These are phyloP conservation scores for Penaeus indicus DNA, from an alignment of 1,140 invertebrate genomes.

Conservation along the genomic window DNA sequence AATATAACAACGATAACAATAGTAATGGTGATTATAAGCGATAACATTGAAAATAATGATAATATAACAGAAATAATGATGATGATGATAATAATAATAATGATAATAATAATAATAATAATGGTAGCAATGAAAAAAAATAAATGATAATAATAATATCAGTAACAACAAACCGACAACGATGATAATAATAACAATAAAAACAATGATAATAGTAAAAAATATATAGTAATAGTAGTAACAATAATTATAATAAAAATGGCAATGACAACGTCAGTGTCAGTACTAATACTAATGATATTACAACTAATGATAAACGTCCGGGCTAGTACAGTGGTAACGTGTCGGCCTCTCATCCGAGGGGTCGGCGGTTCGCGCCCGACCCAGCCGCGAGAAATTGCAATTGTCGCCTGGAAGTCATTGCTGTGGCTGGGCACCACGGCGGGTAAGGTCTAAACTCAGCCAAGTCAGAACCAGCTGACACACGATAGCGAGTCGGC, in stretches of 20 bases:
- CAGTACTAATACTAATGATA: no score
- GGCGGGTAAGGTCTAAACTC: no score
- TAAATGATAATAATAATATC: not conserved
- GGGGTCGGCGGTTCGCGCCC: no score
- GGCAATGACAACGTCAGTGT: no score
- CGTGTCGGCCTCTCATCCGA: no score
- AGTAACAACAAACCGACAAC: not conserved
- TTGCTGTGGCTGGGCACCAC: no score
- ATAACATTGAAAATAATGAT: not conserved
- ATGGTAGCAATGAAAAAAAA: not conserved
- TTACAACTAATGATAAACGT: no score
- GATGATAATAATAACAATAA: not conserved
- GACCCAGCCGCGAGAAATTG: no score
- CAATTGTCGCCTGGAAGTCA: no score
- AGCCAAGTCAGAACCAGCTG: no score
- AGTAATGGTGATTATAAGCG: not conserved
- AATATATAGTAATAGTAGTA: not conserved
- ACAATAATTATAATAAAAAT: not conserved
- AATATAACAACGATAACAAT: not conserved
- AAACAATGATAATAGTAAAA: not conserved
- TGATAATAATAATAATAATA: not conserved
- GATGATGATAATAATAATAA: not conserved
- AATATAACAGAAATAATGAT: not conserved
- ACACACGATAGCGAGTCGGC: no score
- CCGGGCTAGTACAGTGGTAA: no score